These are phyloP conservation scores for Nasua narica DNA, from an alignment of 2,797 vertebrate species.

Conservation along the genomic window DNA sequence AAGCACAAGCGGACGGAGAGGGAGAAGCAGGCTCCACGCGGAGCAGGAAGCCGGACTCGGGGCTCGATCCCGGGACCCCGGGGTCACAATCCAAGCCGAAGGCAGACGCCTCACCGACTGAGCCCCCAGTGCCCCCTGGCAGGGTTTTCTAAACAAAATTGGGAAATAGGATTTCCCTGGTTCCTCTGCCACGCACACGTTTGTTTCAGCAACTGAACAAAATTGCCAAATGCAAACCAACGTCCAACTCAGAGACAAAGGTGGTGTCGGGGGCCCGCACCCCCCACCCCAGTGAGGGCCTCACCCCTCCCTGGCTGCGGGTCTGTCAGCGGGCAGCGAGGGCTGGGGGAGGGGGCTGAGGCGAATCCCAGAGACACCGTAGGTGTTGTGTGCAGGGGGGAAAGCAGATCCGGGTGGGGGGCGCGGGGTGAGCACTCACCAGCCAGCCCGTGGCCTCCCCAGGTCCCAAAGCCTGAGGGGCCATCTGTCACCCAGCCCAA, in stretches of 20 bases:
- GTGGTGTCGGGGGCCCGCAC: background rate
- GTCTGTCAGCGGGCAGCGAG: background rate
- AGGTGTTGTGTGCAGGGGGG: background rate
- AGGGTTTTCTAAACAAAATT: background rate
- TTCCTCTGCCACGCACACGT: background rate
- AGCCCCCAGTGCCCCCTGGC: background rate
- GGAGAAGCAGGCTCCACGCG: too few relatives aligned
- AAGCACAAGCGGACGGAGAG: too few relatives aligned
- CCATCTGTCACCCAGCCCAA: background rate
- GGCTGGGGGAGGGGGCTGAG: background rate
- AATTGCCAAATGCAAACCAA: background rate
- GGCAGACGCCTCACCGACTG: too few relatives aligned
- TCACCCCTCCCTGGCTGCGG: background rate
- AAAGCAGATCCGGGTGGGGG: background rate
- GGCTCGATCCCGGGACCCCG: too few relatives aligned
- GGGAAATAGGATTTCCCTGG: background rate
- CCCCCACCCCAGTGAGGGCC: background rate
- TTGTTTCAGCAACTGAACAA: background rate
- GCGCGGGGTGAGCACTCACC: background rate
- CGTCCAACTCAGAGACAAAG: conserved; percentile 9
- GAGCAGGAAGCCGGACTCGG: too few relatives aligned
- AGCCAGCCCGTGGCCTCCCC: background rate
- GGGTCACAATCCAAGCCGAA: too few relatives aligned
- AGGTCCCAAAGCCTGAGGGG: background rate
- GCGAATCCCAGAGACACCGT: background rate